phyloP scores from a whole-genome alignment of 2,797 vertebrate genomes.

The Numenius phaeopus region DNA sequence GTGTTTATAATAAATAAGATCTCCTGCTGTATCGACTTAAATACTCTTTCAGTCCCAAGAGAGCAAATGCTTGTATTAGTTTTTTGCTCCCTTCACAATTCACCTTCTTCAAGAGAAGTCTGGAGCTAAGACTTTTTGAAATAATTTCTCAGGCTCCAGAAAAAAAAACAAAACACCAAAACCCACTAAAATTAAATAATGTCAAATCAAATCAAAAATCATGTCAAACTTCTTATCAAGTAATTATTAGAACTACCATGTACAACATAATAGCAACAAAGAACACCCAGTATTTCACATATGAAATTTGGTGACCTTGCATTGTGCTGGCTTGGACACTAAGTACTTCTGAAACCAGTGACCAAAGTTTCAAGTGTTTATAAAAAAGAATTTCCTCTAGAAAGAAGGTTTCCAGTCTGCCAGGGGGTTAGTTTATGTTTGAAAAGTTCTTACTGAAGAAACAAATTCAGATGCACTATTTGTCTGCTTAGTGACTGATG shows the following conservation, averaged over 20 bases:
- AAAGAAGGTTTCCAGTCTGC: background rate
- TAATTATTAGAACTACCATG: background rate
- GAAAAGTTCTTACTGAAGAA: too few species aligned
- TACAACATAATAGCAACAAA: background rate
- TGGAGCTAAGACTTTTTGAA: background rate
- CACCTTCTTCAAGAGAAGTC: background rate
- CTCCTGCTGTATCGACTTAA: background rate
- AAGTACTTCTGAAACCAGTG: background rate
- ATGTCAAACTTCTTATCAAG: too few species aligned
- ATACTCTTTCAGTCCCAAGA: background rate
- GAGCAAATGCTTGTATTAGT: background rate
- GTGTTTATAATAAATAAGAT: background rate
- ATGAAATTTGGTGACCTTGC: background rate
- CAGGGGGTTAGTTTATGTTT: background rate
- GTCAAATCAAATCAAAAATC: background rate
- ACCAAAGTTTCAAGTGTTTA: background rate
- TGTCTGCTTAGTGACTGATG: background rate
- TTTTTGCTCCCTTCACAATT: background rate
- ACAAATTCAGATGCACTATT: background rate
- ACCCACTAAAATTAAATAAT: background rate
- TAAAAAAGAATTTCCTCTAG: background rate
- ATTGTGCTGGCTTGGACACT: background rate
- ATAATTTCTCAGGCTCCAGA: background rate
- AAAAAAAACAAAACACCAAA: background rate
- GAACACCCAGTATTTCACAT: background rate